Evolutionary conservation across 2,797 vertebrate genomes (phyloP).

Genomic region (Lagorchestes hirsutus): DNA sequence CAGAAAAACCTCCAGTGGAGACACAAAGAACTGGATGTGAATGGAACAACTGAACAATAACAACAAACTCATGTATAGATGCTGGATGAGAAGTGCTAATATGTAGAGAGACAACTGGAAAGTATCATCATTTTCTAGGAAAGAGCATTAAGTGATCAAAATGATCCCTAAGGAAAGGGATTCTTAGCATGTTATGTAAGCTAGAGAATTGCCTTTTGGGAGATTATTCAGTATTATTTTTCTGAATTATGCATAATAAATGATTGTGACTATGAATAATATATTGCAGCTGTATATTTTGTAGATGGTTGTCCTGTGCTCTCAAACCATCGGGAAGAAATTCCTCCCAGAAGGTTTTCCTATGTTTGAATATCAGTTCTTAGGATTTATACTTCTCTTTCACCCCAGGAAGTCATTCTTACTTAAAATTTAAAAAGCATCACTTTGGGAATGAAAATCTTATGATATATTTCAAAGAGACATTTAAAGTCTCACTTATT

Average conservation of each 20-base stretch:
- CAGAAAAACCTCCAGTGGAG: neutral
- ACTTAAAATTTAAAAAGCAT: conserved; percentile 34
- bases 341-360: conserved; percentile 6
- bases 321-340: conserved; percentile 34
- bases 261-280: conserved; percentile 19
- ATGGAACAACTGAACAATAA: neutral
- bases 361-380: conserved; percentile 34
- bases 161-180: neutral
- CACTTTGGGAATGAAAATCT: conserved; percentile 33
- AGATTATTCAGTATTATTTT: conserved; percentile 52
- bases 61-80: neutral
- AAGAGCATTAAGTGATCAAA: neutral
- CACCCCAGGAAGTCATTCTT: conserved; percentile 2
- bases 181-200: conserved; percentile 6
- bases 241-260: neutral
- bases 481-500: conserved; percentile 34
- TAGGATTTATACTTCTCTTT: conserved; percentile 35
- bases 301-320: conserved; percentile 24
- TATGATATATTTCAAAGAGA: neutral
- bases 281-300: conserved; percentile 38
- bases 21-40: neutral
- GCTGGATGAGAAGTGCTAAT: neutral
- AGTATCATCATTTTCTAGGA: neutral
- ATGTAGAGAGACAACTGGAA: neutral
- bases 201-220: conserved; percentile 7